Base-by-base conservation (phyloP, 2,888 invertebrate species). In the Chymomyza fuscimana region DNA sequence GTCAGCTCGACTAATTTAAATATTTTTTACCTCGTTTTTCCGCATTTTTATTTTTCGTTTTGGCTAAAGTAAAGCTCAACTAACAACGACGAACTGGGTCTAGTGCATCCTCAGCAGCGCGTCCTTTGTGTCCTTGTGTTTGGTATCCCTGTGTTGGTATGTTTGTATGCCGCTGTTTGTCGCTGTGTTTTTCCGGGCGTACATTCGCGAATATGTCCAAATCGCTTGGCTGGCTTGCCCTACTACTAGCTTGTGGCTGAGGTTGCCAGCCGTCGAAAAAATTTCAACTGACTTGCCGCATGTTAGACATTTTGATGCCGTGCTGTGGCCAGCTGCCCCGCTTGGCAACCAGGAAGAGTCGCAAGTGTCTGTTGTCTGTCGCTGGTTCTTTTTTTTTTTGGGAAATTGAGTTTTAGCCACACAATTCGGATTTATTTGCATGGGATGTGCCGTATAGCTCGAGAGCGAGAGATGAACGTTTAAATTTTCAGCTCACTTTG, bases 361-460 rank as follows among this genome's bases (percentile, higher is more conserved):
- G 10, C 16, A 15, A 46, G 40, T 54, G 1, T 54, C 15, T 22
- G 16, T 54, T 19, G 54, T 54, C 54, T 54, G 54, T 16, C 54
- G 5, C 9, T 19, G 22, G 54, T 51, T 3, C 16, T 51, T 15
- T 51, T 15, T 9, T 54, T 16, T 66, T 70, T 54, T 15, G 56
- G 59, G 68, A 85, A 87, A 85, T 85, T 87, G 86, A 87, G 86
- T 82, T 87, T 82, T 86, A 68, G 70, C 52, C 74, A 56, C 69
- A 69, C 68, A 72, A 73, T 70, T 80, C 69, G 74, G 68, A 83
- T 81, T 83, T 86, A 86, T 87, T 87, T 83, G 87, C 83, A 81
- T 86, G 77, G 79, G 4, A 7, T 12, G 40, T 63, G 61, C 1
- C 40, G 40, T 25, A 4, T 25, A 25, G 25, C 25, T 25, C 2